Base-by-base conservation (phyloP, 2,888 invertebrate species). In the Glaucopsyche alexis region DNA sequence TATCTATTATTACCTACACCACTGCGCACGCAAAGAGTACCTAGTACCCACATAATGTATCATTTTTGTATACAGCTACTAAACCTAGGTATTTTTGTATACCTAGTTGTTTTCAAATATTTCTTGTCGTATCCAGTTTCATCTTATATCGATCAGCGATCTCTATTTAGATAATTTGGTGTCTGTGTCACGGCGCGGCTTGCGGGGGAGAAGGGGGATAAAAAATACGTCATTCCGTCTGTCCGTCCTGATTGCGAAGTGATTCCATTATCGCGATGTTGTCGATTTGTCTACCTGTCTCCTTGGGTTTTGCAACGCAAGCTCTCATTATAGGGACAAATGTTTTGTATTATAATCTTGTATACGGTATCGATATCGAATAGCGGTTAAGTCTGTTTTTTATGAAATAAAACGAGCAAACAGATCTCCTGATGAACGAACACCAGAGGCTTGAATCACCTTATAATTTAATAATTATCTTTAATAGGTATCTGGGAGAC, bases 81-180 rank as follows among this genome's bases (percentile, higher is more conserved):
- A n/a, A n/a, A n/a, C n/a, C n/a, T n/a, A n/a, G n/a, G n/a, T n/a
- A n/a, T n/a, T n/a, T 29, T 29, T 9, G 16, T 47, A 14, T 13
- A 11, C n/a, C n/a, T n/a, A 45, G 71, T 72, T 71, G 72, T 73
- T 65, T 8, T 13, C 16, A 19, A n/a, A 55, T 16, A n/a, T n/a
- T 9, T 29, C 14, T 19, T 40, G 69, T 50, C 82, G 1, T 77
- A 79, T 85, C 85, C 73, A 82, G 81, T 74, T 16, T 64, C 6
- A 72, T 71, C 4, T 9, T 70, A 16, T 40, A 67, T 71, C 71
- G 74, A 76, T 76, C 75, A 85, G 86, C 87, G 92, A 91, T 92
- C 88, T 85, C 87, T 85, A 88, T 90, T 90, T 86, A 91, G 91
- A 93, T 92, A 91, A 93, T 91, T 91, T 88, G 91, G 87, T 55